phyloP scores from a whole-genome alignment of 2,888 invertebrate species.

The Harpagoxenus sublaevis region DNA sequence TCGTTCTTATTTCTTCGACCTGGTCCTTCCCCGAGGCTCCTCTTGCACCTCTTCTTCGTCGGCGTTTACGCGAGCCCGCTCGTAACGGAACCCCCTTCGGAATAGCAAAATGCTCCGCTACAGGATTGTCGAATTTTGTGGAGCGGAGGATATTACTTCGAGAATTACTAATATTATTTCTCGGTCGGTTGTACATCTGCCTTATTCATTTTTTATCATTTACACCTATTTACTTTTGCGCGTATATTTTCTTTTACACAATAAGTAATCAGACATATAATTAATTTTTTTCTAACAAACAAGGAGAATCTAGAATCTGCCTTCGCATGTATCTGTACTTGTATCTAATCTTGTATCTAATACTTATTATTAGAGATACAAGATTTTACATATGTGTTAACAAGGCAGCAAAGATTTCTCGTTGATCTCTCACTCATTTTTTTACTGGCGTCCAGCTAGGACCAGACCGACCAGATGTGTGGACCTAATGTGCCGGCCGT shows the following conservation, averaged over 20 bases:
- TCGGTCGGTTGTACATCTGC: not conserved
- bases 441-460: slow-evolving; percentile 49
- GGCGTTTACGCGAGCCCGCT: slow-evolving; percentile 37
- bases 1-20: slow-evolving; percentile 49
- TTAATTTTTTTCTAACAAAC: not conserved
- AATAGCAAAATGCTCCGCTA: slow-evolving; percentile 45
- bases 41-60: slow-evolving; percentile 29
- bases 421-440: slow-evolving; percentile 25
- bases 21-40: slow-evolving; percentile 68
- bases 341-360: not conserved
- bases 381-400: not conserved
- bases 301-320: not conserved
- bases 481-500: slow-evolving; percentile 45
- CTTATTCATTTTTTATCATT: not conserved
- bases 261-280: not conserved
- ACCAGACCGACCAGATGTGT: slow-evolving; percentile 61
- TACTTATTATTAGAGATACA: not conserved
- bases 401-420: not conserved
- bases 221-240: not conserved
- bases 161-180: not conserved
- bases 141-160: not conserved
- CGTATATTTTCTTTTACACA: not conserved
- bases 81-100: slow-evolving; percentile 65
- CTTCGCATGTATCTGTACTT: not conserved
- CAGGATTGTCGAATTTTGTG: not conserved